Evolutionary conservation across 2,797 vertebrate genomes (phyloP), one percentile per base, ranked within the genome.

Genomic region (Myotis planiceps): DNA sequence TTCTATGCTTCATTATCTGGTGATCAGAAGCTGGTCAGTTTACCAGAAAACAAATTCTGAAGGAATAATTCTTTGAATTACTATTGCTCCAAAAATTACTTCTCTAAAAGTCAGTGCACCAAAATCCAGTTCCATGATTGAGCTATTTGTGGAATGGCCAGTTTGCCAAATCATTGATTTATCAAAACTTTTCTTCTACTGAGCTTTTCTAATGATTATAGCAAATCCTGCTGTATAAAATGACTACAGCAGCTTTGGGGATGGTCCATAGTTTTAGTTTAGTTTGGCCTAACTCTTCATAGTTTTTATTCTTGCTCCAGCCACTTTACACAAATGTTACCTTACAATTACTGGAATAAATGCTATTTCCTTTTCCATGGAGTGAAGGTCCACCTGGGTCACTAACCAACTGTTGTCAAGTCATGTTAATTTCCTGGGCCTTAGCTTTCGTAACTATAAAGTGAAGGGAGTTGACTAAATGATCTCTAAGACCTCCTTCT

Each of bases 81-180:
- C 37, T 72, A 25, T 92, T 94, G 84, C 74, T 95, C 37, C 7
- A 49, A 80, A 95, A 92, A 80, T 51, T 29, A 21, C 49, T 81
- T 91, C 63, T 69, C 13, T 71, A 16, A 88, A 93, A 88, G 19
- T 60, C 71, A 68, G 0, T 86, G 87, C 66, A 45, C 45, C 68
- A 47, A 96, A 92, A 87, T 69, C 66, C 66, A 49, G 29, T 85
- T 58, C 4, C 34, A 4, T 16, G 49, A 53, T 10, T n/a, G 25
- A 80, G 13, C 69, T 88, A 47, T 82, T 84, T 63, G 42, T 75
- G 58, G 42, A 84, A 80, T 32, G 23, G 51, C 19, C 79, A 69
- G 60, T 80, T 95, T 45, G 21, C 72, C 55, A 80, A 72, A 82
- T 89, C 53, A 84, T 29, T 49, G 18, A 81, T 86, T 78, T 90